Base-by-base conservation (phyloP, 2,797 vertebrate species). In the Pangasius macronema region DNA sequence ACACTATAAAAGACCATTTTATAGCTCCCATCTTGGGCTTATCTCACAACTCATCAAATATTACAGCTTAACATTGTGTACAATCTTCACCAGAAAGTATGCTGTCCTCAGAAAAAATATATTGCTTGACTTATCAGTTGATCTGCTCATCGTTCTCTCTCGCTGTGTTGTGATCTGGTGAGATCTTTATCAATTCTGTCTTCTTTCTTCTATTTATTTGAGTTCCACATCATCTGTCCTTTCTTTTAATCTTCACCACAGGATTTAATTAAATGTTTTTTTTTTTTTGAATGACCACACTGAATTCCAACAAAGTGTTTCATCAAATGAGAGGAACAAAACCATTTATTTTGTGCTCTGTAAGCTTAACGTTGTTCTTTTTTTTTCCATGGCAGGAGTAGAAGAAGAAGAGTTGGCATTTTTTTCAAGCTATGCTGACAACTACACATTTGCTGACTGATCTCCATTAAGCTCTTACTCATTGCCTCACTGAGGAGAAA, bases 181-280 rank as follows among this genome's bases (percentile, higher is more conserved):
- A 49, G 81, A 87, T 39, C 63, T 83, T 51, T 83, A 46, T 85
- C 72, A 10, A 22, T 22, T 13, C 27, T 76, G 46, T 76, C 36
- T 87, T 89, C 65, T 63, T 39, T 39, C 83, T 77, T 57, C 79
- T 49, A 46, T 76, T 83, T 65, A n/a, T 30, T 85, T 79, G 11
- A 55, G 61, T 11, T 65, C 76, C 39, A 39, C 39, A 39, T 57
- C 13, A 57, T 83, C 65, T 33, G 33, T 39, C 27, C 18, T 83
- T 46, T 33, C 3, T 59, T 59, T 67, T 86, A 81, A 59, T 36
- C 76, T 55, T 80, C 85, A 70, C 1, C 14, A n/a, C 14, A 53
- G 73, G n/a, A 61, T 81, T 87, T 88, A 85, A 91, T 89, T 87
- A 86, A 87, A 87, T 85, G 70, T 5, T 51, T 30, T n/a, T 14